phyloP scores from a whole-genome alignment of 2,797 vertebrate species.

The Limosa lapponica region DNA sequence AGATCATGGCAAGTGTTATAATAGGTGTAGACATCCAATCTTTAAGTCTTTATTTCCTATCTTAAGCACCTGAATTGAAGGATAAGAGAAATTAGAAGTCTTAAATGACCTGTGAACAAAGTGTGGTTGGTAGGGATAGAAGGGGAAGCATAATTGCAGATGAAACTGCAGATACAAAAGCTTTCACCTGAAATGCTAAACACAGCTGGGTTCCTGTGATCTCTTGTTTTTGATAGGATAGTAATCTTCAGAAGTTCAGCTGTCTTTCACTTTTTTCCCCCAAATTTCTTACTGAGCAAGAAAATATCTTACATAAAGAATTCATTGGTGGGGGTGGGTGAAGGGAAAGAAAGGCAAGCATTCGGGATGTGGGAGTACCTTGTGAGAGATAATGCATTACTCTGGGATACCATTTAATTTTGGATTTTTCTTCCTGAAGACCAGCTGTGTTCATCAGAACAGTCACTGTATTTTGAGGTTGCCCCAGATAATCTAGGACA shows the following conservation, averaged over 20 bases:
- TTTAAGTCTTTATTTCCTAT: not conserved
- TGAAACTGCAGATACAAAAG: not conserved
- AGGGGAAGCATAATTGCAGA: not conserved
- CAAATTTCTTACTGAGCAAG: not conserved
- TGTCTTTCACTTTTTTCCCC: not conserved
- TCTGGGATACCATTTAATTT: not conserved
- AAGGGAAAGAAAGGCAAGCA: not conserved
- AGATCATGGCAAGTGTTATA: not conserved
- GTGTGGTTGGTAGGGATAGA: not conserved
- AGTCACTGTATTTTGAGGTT: not conserved
- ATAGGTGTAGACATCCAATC: not conserved
- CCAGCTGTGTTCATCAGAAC: not conserved
- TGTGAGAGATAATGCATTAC: not conserved
- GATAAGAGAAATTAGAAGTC: not conserved
- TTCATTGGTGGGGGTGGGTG: not conserved
- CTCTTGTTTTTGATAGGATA: not conserved
- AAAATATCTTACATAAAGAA: not conserved
- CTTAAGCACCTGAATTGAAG: not conserved
- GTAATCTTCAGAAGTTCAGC: not conserved
- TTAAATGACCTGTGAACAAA: not conserved
- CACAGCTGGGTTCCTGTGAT: not conserved
- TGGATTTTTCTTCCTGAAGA: not conserved
- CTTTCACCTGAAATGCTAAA: not conserved
- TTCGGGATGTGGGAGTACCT: fast-evolving
- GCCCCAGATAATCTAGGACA: not conserved